A percentile compares a stretch with the other conserved stretches of the same genome.
Evolutionary conservation across 2,797 vertebrate genomes (phyloP).

Genomic region (Pteropus rufus): DNA sequence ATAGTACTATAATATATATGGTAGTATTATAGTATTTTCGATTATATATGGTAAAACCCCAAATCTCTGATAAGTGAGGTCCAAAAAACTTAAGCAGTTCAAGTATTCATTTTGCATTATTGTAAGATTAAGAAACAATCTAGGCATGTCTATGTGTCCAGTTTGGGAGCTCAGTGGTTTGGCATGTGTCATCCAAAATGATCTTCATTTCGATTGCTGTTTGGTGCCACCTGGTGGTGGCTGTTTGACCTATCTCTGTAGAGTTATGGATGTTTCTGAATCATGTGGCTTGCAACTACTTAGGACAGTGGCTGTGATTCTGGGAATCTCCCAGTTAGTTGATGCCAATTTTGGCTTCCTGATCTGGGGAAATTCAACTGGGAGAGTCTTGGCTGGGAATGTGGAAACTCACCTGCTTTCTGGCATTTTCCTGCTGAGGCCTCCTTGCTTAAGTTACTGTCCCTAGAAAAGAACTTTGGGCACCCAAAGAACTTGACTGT

Average conservation of each 20-base stretch:
- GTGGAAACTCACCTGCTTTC: neutral
- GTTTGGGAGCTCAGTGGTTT: neutral
- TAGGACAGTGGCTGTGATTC: neutral
- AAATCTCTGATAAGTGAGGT: neutral
- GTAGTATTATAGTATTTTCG: neutral
- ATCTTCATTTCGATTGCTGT: neutral
- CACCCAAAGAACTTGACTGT: neutral
- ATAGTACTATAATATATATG: too few species aligned
- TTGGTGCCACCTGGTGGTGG: neutral
- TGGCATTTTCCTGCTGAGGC: neutral
- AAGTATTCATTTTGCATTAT: neutral
- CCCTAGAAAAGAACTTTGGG: neutral
- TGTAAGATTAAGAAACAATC: neutral
- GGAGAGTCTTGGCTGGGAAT: neutral
- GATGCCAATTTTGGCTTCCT: neutral
- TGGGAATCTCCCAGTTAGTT: neutral
- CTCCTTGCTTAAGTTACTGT: neutral
- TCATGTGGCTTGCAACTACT: neutral
- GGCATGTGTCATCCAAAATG: neutral
- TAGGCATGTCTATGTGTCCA: neutral
- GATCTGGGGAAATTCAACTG: neutral
- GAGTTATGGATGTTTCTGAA: neutral
- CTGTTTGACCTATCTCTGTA: neutral
- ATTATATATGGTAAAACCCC: neutral
- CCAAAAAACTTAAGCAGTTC: too few species aligned